Base-by-base conservation (phyloP, 2,113 vertebrate genomes). In the Prolemur simus region DNA sequence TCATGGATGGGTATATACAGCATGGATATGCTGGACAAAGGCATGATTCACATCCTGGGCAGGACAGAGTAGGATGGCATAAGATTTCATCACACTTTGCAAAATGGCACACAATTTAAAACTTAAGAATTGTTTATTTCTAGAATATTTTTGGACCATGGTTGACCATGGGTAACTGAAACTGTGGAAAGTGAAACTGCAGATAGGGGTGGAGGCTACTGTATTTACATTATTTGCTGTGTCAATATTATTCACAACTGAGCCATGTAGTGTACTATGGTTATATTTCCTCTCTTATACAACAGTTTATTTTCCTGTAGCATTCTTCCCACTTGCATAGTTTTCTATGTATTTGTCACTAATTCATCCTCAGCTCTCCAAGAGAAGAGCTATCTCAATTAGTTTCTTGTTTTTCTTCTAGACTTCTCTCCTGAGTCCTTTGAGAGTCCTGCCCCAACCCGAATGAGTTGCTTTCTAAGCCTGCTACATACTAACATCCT, bases 181-280 rank as follows among this genome's bases (percentile, higher is more conserved):
- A 39, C 69, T 42, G 69, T 37, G 29, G 42, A 76, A 76, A 76
- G 27, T 8, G 15, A 76, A 76, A 76, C 45, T 42, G 45, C 42
- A 76, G 8, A 32, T 76, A 27, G 29, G 14, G 14, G 27, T 63
- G 27, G 25, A 47, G 8, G 42, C 27, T 18, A 76, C 14, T 76
- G 45, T 76, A 37, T 83, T 77, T 82, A 66, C 47, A 23, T 93
- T 58, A 66, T 54, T 69, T 25, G n/a, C 14, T 92, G 27, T 56
- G 32, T 86, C 93, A 96, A 58, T 86, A 60, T 45, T 80, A 85
- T 80, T 83, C 74, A 95, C 52, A 92, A 42, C 37, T 92, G 63
- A 96, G 58, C 45, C 64, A 42, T 49, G 15, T 71, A 80, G 42
- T 96, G 68, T 89, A 56, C 18, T 87, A 17, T 6, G n/a, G 42